A percentile compares a stretch with the other conserved stretches of the same genome.
These are phyloP conservation scores for Semotilus atromaculatus DNA, from an alignment of 2,797 vertebrate species.

Conservation along the genomic window DNA sequence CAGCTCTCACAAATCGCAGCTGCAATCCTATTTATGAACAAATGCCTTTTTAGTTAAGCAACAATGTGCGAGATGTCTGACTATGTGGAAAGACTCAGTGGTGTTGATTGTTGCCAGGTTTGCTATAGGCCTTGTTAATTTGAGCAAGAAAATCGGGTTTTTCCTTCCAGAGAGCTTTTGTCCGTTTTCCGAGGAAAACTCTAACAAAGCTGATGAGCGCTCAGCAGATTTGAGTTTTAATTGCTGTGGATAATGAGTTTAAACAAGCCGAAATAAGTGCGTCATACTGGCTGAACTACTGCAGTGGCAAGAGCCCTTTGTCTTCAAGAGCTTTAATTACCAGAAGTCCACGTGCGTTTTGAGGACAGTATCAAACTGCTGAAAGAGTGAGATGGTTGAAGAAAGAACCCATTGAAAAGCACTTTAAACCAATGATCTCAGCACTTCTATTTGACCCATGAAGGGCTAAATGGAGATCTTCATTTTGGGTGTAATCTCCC, in stretches of 20 bases:
- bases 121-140: slow-evolving; percentile 72
- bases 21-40: slow-evolving; percentile 56
- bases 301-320: slow-evolving; percentile 67
- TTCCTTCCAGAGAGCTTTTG: slow-evolving; percentile 65
- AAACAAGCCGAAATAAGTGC: slow-evolving; percentile 78
- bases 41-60: slow-evolving; percentile 63
- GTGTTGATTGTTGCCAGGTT: slow-evolving; percentile 70
- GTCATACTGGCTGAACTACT: slow-evolving; percentile 66
- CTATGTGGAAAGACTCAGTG: slow-evolving; percentile 59
- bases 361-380: slow-evolving; percentile 24
- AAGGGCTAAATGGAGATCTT: slow-evolving; percentile 59
- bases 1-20: slow-evolving; percentile 47
- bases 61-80: slow-evolving; percentile 51
- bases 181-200: slow-evolving; percentile 67
- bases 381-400: neutral
- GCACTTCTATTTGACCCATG: slow-evolving; percentile 65
- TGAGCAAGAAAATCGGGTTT: slow-evolving; percentile 72
- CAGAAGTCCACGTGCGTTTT: slow-evolving; percentile 52
- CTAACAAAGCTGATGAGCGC: slow-evolving; percentile 67
- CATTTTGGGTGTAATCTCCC: neutral
- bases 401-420: neutral
- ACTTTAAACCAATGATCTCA: slow-evolving; percentile 30
- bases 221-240: slow-evolving; percentile 79
- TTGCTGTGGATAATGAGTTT: slow-evolving; percentile 76
- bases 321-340: slow-evolving; percentile 66